Base-by-base conservation (phyloP, 2,888 invertebrate genomes). In the Synergus laeviventris region DNA sequence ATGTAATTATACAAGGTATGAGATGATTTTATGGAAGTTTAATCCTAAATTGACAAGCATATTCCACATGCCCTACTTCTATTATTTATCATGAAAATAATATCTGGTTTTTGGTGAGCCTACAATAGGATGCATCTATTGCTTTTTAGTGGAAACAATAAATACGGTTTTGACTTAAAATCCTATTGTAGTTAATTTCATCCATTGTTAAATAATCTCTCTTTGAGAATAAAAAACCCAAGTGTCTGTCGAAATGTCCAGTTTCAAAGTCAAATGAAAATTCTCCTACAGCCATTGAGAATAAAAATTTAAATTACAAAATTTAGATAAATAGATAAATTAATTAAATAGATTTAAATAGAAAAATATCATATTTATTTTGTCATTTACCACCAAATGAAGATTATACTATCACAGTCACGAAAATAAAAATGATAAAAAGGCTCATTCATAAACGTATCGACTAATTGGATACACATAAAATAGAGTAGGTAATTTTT, bases 291-390 rank as follows among this genome's bases (percentile, higher is more conserved):
- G 9, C n/a, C 38, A 62, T 36, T 62, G 4, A 18, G 9, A 56
- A 24, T 24, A 56, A 38, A 36, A 9, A 62, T 62, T 38, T n/a
- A 38, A 36, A 62, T 62, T 62, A 62, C 1, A 62, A 62, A n/a
- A 0, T 3, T 38, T 18, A 38, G 24, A 24, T 24, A 24, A 24
- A 24, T 24, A 24, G 1, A 24, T 24, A 1, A 24, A 24, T 24
- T 36, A n/a, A 31, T 8, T 16, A 61, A 36, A 38, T 21, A 56
- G 11, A 56, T n/a, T 8, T n/a, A 56, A 5, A 21, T 21, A 56
- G 1, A 56, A 56, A 56, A 21, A 21, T 56, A 56, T 56, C 21
- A 21, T 1, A 56, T 56, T 9, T 56, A 56, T 9, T 56, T 21
- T 56, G 1, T 1, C 1, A 21, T 56, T 56, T 56, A 56, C 1